phyloP scores from a whole-genome alignment of 2,113 vertebrate species.

The Lycocorax pyrrhopterus region DNA sequence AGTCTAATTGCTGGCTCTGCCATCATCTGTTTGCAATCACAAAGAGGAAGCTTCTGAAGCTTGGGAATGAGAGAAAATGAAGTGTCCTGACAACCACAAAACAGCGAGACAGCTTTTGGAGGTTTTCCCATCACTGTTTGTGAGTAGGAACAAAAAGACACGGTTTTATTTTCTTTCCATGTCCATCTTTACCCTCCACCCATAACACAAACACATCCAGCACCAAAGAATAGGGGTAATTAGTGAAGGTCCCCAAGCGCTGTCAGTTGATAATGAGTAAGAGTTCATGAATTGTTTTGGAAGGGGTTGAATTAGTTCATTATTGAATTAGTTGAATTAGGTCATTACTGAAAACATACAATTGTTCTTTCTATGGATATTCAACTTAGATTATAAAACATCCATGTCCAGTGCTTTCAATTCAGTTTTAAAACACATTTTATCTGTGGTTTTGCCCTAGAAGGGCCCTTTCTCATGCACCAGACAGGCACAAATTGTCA shows the following conservation, averaged over 20 bases:
- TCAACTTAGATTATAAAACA: background rate
- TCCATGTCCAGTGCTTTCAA: background rate
- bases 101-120: constrained; percentile 26
- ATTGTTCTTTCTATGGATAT: background rate
- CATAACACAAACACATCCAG: background rate
- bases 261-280: background rate
- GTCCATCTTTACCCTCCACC: background rate
- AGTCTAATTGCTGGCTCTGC: constrained; percentile 36
- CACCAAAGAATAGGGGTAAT: background rate
- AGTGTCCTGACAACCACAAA: constrained; percentile 55
- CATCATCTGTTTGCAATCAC: constrained; percentile 66
- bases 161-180: background rate
- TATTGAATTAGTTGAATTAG: constrained; percentile 15
- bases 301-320: background rate
- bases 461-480: background rate
- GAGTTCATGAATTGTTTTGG: background rate
- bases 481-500: background rate
- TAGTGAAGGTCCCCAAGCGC: background rate
- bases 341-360: background rate
- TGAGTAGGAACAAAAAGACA: background rate
- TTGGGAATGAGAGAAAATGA: constrained; percentile 56
- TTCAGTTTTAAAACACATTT: background rate
- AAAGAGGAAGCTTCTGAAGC: constrained; percentile 57
- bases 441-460: background rate
- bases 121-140: constrained; percentile 18